Evolutionary conservation across 2,888 invertebrate genomes (phyloP), one percentile per base, ranked within the genome.

Genomic region (Drosophila borealis): DNA sequence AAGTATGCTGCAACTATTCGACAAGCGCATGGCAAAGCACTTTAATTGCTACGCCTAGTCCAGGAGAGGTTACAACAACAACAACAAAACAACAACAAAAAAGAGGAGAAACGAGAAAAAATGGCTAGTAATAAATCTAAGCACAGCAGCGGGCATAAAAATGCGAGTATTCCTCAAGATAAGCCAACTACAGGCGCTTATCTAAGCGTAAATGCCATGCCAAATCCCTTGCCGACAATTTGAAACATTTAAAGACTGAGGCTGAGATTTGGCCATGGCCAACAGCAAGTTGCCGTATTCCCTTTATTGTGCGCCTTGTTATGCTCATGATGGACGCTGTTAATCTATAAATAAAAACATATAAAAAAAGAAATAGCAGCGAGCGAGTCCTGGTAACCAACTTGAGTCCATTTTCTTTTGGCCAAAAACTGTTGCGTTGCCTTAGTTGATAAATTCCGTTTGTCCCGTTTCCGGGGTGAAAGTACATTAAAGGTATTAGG

Each of bases 221-320:
- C 80, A 88, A 91, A 89, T 91, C 91, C 85, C 89, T 80, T 85
- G 91, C 89, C 79, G 87, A 85, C 90, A 84, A 91, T 90, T 89
- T 89, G 81, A 90, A 91, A 85, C 88, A 91, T 89, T 90, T 89
- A 90, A 89, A 89, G 82, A 82, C 83, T 74, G 55, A 64, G 62
- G 55, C 81, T 57, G 71, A 74, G 88, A 80, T 83, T 78, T 45
- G 36, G 33, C 50, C 46, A 37, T 36, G 55, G 34, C 51, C 21
- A 42, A 44, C 39, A 60, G 29, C 39, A 41, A 55, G 48, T 34
- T 60, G 33, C 45, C 69, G 54, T 76, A 69, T 63, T 80, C 77
- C 87, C 78, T 79, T 81, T 87, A 85, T 76, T 66, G 81, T 66
- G 64, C 74, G 54, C 41, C 70, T 42, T 80, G 74, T 74, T 82